Evolutionary conservation across 2,797 vertebrate species (phyloP), one percentile per base, ranked within the genome.

Genomic region (Xyrichtys novacula): DNA sequence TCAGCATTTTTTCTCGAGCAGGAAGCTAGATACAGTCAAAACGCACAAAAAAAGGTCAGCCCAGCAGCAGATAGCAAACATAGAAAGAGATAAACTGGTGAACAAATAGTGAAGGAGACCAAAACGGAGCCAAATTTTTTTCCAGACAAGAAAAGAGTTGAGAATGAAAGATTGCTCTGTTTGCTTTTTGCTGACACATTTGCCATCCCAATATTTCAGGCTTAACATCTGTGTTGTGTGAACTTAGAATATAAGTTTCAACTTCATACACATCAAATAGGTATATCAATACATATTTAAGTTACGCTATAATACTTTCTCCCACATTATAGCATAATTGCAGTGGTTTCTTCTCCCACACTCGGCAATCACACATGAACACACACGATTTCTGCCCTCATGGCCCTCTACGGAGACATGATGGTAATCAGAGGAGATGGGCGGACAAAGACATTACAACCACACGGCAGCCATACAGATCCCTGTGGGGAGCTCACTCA

Each of bases 371-470:
- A 48, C 31, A 54, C 52, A 53, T 31, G 44, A 64, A 74, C 34
- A 28, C 48, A 74, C 73, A 67, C 2, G 1, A 42, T 47, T 56
- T 63, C 36, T 78, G 47, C 65, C 84, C 70, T 55, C 59, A 67
- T 47, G 46, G 61, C 74, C 46, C 29, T 70, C 58, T 79, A 62
- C 9, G 29, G 59, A 82, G 74, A 81, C 71, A 60, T 59, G 81
- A 84, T 72, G 82, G 86, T 86, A 86, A 89, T 89, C 80, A 80
- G 75, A 85, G 72, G 58, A 86, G 82, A 90, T 74, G 75, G 85
- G 71, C 58, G 44, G 79, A 86, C 82, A 85, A 85, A 87, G 79
- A 84, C 65, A 39, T 81, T 75, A 56, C 58, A 76, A 88, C 76
- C 57, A 2, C 68, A 81, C 44, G 12, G 80, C 79, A 80, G 81